A percentile compares a stretch with the other conserved stretches of the same genome.
Conservation (phyloP, 2,797 vertebrate species). For the Sarcoramphus papa region DNA sequence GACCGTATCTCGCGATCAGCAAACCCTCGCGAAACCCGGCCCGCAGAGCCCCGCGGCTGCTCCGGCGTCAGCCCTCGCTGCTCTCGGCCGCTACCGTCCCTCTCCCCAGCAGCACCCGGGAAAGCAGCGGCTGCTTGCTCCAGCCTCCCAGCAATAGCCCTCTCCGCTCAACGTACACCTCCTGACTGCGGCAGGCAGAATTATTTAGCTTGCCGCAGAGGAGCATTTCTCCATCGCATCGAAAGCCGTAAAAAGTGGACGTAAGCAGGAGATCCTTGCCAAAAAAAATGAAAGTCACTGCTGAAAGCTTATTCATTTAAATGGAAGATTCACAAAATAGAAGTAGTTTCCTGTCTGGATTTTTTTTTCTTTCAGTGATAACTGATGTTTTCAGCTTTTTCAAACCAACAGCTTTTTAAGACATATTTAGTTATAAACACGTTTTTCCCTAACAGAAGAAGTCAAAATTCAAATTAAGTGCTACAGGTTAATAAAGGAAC, state of each 20-base stretch:
- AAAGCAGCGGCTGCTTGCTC: background rate
- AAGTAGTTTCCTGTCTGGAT: background rate
- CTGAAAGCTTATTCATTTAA: background rate
- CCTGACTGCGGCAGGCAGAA: rapidly evolving
- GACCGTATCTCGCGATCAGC: rapidly evolving
- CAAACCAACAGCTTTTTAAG: background rate
- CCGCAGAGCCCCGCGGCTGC: background rate
- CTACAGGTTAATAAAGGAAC: too few species aligned
- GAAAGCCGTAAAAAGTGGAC: background rate
- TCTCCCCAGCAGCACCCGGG: background rate
- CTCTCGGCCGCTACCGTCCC: background rate
- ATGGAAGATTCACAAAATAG: background rate
- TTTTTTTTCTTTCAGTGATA: background rate
- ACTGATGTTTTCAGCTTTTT: background rate
- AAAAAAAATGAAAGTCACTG: background rate
- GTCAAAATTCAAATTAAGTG: too few species aligned
- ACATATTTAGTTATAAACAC: background rate
- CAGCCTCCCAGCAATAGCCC: background rate
- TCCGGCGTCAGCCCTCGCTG: background rate
- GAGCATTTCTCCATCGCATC: background rate
- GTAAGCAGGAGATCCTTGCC: background rate
- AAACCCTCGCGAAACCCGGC: background rate
- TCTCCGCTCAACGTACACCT: rapidly evolving
- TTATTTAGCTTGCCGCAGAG: background rate
- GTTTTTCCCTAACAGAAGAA: too few species aligned